phyloP scores from a whole-genome alignment of 1,140 invertebrate genomes.

The Tetramorium parvispinum region DNA sequence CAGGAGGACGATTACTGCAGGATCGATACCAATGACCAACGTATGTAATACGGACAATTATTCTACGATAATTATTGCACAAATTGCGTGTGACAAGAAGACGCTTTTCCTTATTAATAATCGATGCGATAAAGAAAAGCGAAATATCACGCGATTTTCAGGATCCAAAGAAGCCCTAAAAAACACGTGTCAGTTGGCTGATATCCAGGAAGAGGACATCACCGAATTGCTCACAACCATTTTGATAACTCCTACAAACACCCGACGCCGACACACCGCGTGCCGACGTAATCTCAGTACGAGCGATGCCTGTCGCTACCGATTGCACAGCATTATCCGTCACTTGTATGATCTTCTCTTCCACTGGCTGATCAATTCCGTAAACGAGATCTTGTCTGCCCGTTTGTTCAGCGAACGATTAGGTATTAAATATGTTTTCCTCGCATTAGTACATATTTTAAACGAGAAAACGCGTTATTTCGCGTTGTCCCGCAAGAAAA shows the following conservation, averaged over 20 bases:
- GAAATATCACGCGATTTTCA: constrained; percentile 25
- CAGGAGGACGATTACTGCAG: constrained; percentile 69
- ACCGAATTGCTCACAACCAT: constrained; percentile 49
- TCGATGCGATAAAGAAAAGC: neutral
- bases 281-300: constrained; percentile 72
- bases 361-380: constrained; percentile 71
- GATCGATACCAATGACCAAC: constrained; percentile 80
- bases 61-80: neutral
- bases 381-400: constrained; percentile 71
- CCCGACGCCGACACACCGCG: neutral
- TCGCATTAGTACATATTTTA: neutral
- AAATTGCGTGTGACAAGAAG: neutral
- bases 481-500: neutral
- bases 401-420: constrained; percentile 71
- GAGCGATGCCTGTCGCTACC: constrained; percentile 73
- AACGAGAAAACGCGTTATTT: neutral
- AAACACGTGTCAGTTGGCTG: constrained; percentile 32
- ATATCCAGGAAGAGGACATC: constrained; percentile 28
- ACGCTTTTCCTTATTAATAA: neutral
- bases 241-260: constrained; percentile 56
- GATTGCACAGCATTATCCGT: constrained; percentile 77
- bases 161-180: constrained; percentile 58
- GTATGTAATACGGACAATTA: constrained; percentile 61
- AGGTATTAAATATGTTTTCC: constrained; percentile 63
- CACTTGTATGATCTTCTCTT: constrained; percentile 78